Evolutionary conservation across 2,113 vertebrate genomes (phyloP), one percentile per base, ranked within the genome.

Genomic region (Hemichromis elongatus): DNA sequence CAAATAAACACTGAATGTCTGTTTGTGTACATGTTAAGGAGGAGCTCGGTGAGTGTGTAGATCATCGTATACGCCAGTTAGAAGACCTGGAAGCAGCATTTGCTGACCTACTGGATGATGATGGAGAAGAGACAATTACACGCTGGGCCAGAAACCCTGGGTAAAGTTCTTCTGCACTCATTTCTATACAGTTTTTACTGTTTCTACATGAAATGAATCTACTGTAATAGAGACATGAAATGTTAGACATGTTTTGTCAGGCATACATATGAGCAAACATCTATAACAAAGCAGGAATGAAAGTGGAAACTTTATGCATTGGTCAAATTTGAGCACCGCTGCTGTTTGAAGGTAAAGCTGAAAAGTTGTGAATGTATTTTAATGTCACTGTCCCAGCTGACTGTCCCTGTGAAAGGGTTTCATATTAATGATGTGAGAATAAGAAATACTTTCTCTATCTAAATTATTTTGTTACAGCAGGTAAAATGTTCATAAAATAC

Each of bases 21-120:
- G 21, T 68, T 9, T 59, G 5, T 85, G 19, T 83, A 50, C 35
- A 21, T 82, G 12, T 89, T 3, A 59, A 96, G 96, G 95, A 95
- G 79, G 92, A 90, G 86, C 93, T 99, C 14, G 82, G 95, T 30
- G 97, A 98, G 89, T 97, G 97, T 90, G 98, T 99, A 18, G 98
- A 98, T 90, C 94, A 83, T 59, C 97, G 98, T 12, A 92, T 96
- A 2, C 97, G 80, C 86, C 98, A 99, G 77, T 92, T 99, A 45
- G 99, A 99, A 94, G 98, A 99, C 78, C 95, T 99, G 81, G 99
- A 99, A 94, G 97, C 97, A 24, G 95, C 96, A 0, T 99, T 99
- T 90, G 98, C 97, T 5, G 98, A 99, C 85, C 94, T 99, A 24
- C 95, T 99, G 68, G 98, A 99, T 42, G 96, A 93, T 9, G 98